These are phyloP conservation scores for Tanytarsus gracilentus DNA, from an alignment of 2,888 invertebrate genomes.

Conservation along the genomic window DNA sequence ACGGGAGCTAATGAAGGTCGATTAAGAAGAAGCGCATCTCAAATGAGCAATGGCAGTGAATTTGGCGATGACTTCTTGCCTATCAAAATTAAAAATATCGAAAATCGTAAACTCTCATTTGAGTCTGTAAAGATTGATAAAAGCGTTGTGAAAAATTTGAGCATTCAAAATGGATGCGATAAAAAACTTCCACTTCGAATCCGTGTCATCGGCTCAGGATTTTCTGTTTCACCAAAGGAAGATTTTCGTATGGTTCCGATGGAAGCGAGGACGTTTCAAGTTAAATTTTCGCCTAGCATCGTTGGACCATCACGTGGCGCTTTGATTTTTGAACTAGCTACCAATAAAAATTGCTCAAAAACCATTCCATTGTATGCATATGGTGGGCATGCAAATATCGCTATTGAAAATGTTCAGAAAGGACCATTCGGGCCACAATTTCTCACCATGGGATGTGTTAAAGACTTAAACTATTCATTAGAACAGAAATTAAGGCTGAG, in stretches of 20 bases:
- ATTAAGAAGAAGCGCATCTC: slow-evolving; percentile 12
- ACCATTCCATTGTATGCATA: slow-evolving; percentile 48
- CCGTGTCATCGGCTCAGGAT: slow-evolving; percentile 45
- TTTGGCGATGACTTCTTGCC: slow-evolving; percentile 43
- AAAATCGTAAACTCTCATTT: slow-evolving; percentile 49
- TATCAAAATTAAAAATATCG: slow-evolving; percentile 45
- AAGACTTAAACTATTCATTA: slow-evolving; percentile 42
- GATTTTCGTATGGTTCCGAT: slow-evolving; percentile 12
- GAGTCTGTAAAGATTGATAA: slow-evolving; percentile 50
- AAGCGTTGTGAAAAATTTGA: slow-evolving; percentile 47
- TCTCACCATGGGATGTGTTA: slow-evolving; percentile 49
- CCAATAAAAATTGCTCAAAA: slow-evolving; percentile 30
- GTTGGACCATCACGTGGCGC: slow-evolving; percentile 7
- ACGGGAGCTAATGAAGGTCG: neutral
- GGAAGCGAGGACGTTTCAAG: slow-evolving; percentile 48
- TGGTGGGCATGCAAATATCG: slow-evolving; percentile 49
- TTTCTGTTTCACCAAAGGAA: slow-evolving; percentile 36
- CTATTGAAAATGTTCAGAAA: slow-evolving; percentile 46
- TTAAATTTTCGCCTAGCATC: slow-evolving; percentile 49
- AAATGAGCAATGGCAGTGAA: slow-evolving; percentile 21
- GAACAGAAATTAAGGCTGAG: slow-evolving; percentile 45
- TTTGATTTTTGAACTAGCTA: slow-evolving; percentile 30
- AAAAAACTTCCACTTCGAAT: slow-evolving; percentile 50
- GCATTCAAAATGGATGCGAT: slow-evolving; percentile 48
- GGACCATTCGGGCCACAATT: slow-evolving; percentile 51